phyloP scores from a whole-genome alignment of 2,113 vertebrate species.

The Egretta garzetta region DNA sequence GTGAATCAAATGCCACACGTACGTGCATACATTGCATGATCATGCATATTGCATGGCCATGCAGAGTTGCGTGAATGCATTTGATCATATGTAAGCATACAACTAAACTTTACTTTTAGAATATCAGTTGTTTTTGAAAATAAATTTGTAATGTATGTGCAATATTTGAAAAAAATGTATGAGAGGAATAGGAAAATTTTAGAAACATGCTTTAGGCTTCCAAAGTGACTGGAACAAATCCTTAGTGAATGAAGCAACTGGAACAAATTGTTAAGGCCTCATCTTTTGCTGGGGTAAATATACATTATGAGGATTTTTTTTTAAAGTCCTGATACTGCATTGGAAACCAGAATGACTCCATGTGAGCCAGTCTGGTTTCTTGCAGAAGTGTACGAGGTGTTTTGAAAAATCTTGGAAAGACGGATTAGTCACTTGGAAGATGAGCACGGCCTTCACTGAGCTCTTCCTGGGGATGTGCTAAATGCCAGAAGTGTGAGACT shows the following conservation, averaged over 20 bases:
- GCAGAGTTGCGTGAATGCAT: not conserved
- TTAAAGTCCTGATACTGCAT: not conserved
- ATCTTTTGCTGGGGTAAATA: not conserved
- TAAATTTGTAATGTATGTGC: not conserved
- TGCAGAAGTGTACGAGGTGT: not conserved
- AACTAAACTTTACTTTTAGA: not conserved
- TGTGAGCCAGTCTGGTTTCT: constrained; percentile 10
- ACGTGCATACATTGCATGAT: not conserved
- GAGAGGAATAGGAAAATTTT: not conserved
- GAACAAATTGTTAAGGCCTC: not conserved
- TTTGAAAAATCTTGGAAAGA: constrained; percentile 37
- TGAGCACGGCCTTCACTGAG: not conserved
- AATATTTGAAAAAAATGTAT: not conserved
- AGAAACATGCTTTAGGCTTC: not conserved
- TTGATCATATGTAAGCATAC: rapidly evolving
- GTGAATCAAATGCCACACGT: not conserved
- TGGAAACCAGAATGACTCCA: not conserved
- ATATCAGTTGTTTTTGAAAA: not conserved
- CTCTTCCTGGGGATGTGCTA: not conserved
- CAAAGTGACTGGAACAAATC: not conserved
- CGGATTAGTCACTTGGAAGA: not conserved
- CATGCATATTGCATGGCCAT: rapidly evolving
- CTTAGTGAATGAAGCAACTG: not conserved
- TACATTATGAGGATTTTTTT: not conserved
- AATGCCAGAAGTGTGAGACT: constrained; percentile 17